Percentiles rank a stretch among this genome's conserved stretches.
These are phyloP conservation scores for Hippocampus mohnikei DNA, from an alignment of 2,113 vertebrate species.

Conservation along the genomic window DNA sequence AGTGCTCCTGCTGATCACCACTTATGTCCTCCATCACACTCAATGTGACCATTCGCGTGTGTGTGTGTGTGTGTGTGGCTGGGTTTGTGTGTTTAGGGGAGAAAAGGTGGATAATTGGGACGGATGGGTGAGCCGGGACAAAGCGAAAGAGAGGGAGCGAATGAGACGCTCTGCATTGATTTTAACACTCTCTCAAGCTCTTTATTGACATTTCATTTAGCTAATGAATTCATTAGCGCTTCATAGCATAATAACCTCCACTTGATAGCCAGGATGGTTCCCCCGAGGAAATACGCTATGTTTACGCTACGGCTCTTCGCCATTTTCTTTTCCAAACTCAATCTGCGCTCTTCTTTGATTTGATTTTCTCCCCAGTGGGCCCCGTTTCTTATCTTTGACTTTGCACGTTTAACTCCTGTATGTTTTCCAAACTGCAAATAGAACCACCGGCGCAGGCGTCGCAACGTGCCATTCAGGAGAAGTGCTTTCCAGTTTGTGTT, in stretches of 20 bases:
- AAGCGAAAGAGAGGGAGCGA: constrained; percentile 33
- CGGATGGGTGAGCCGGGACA: constrained; percentile 55
- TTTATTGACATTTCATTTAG: constrained; percentile 72
- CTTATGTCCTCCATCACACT: constrained; percentile 67
- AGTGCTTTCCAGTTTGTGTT: not conserved
- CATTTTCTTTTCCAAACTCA: constrained; percentile 37
- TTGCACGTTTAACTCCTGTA: constrained; percentile 20
- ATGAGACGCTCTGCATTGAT: constrained; percentile 57
- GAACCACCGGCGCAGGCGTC: constrained; percentile 39
- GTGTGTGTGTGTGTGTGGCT: not conserved
- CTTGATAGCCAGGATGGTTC: constrained; percentile 57
- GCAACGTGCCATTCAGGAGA: constrained; percentile 33
- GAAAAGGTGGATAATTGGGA: constrained; percentile 57
- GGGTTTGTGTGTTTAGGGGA: constrained; percentile 21
- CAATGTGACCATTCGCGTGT: constrained; percentile 14
- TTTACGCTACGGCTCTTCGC: constrained; percentile 20
- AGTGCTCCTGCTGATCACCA: constrained; percentile 67
- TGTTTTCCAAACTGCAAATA: constrained; percentile 52
- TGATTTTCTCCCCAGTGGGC: not conserved
- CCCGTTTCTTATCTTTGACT: constrained; percentile 9
- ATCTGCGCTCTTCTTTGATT: constrained; percentile 17
- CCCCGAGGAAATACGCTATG: constrained; percentile 22
- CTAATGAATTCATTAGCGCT: constrained; percentile 69
- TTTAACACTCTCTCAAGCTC: constrained; percentile 58
- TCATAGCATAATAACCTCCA: constrained; percentile 63